Percentiles rank a stretch among this genome's conserved stretches.
These are phyloP conservation scores for Montipora capitata DNA, from an alignment of 92 coral and sea anemone species.

Conservation along the genomic window DNA sequence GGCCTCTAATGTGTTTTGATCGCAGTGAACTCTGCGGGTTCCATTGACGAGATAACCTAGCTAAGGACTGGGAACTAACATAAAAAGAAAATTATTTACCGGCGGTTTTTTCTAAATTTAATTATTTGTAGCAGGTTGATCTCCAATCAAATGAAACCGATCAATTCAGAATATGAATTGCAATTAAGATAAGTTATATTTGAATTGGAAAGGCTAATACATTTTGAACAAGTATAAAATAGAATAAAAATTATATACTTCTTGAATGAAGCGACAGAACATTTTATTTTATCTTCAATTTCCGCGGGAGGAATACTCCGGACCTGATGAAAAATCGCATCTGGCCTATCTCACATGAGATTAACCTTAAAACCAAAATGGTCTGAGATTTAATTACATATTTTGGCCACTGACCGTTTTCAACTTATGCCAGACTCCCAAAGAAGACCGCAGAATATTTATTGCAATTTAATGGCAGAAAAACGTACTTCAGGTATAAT, in stretches of 20 bases:
- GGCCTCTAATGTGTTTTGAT: conserved; percentile 64
- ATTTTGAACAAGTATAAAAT: background rate
- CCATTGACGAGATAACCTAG: conserved; percentile 12
- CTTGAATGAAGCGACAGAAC: no score
- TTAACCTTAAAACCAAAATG: conserved; percentile 2
- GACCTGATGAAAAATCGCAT: background rate
- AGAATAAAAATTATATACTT: background rate
- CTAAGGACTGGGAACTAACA: conserved; percentile 45
- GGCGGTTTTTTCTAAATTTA: background rate
- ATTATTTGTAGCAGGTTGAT: conserved; percentile 39
- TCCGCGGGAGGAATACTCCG: background rate
- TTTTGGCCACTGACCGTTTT: background rate
- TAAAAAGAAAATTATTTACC: background rate
- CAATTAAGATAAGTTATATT: conserved; percentile 28
- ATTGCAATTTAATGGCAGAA: no score
- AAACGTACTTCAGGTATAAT: no score
- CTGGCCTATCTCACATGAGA: background rate
- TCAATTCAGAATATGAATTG: conserved; percentile 38
- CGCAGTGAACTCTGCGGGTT: conserved; percentile 46
- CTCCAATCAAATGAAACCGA: conserved; percentile 35
- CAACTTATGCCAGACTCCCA: background rate
- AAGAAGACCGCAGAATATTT: background rate
- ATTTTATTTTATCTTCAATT: background rate
- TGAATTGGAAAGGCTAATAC: background rate
- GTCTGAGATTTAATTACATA: background rate